Conservation (phyloP, 2,797 vertebrate genomes). For the Clarias platycephalus region DNA sequence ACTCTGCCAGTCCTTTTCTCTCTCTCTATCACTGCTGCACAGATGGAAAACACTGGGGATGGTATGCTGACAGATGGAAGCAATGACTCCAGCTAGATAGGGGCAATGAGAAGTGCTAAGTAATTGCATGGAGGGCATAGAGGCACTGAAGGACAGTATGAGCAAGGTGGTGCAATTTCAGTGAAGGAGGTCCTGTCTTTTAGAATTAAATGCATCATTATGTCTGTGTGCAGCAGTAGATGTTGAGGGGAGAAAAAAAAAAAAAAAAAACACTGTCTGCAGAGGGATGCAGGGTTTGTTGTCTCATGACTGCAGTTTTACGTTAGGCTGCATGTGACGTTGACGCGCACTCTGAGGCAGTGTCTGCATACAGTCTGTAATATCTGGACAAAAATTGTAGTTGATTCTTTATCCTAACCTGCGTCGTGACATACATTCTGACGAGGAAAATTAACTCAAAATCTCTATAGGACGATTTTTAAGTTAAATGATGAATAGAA, state of each 20-base stretch:
- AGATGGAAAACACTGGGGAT: slow-evolving; percentile 57
- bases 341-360: background rate
- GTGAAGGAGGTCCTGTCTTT: background rate
- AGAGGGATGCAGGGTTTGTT: background rate
- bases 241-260: background rate
- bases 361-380: background rate
- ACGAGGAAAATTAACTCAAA: background rate
- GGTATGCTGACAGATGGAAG: slow-evolving; percentile 55
- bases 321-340: slow-evolving; percentile 5
- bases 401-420: background rate
- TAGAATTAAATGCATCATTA: background rate
- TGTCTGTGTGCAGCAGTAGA: background rate
- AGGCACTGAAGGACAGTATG: slow-evolving; percentile 24
- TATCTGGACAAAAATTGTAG: background rate
- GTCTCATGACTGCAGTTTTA: slow-evolving; percentile 33
- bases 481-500: background rate
- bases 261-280: background rate
- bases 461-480: background rate
- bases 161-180: slow-evolving; percentile 12
- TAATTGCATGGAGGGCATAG: slow-evolving; percentile 31
- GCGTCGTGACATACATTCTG: background rate
- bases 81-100: slow-evolving; percentile 31
- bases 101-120: slow-evolving; percentile 22
- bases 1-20: slow-evolving; percentile 29
- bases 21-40: slow-evolving; percentile 37